These are phyloP conservation scores for Eupelmus urozonus DNA, from an alignment of 2,888 invertebrate genomes.

Conservation along the genomic window DNA sequence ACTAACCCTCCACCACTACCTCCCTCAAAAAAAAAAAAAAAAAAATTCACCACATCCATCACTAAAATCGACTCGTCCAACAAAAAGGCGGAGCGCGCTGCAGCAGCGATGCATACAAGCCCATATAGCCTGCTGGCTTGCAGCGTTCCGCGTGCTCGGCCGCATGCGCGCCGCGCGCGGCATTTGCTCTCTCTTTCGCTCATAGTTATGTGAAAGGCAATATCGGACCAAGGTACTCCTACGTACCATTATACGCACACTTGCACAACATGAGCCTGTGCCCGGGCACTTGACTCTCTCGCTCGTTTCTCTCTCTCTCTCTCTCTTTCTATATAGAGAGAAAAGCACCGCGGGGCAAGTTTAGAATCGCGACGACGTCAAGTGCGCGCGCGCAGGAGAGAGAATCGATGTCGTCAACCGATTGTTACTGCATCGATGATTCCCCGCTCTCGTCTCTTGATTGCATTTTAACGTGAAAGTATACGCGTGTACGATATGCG, in stretches of 20 bases:
- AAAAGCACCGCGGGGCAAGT: not conserved
- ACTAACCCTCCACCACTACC: no score
- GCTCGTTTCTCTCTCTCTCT: slow-evolving; percentile 2
- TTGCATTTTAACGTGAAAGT: slow-evolving; percentile 24
- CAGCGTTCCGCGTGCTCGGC: not conserved
- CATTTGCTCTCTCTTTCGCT: slow-evolving; percentile 75
- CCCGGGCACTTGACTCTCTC: slow-evolving; percentile 37
- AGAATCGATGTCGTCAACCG: slow-evolving; percentile 34
- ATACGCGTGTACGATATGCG: not conserved
- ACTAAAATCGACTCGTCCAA: no score
- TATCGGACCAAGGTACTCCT: slow-evolving; percentile 72
- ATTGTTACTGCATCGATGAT: slow-evolving; percentile 33
- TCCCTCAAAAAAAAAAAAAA: no score
- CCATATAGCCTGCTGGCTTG: no score
- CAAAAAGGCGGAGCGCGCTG: no score
- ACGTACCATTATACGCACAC: slow-evolving; percentile 68
- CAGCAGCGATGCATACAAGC: no score
- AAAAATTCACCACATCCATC: no score
- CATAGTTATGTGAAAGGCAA: slow-evolving; percentile 77
- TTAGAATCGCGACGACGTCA: slow-evolving; percentile 4
- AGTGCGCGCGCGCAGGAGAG: not conserved
- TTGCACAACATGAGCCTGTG: slow-evolving; percentile 36
- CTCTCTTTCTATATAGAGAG: not conserved
- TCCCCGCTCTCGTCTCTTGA: slow-evolving; percentile 8
- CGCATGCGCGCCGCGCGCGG: slow-evolving; percentile 57